Percentiles rank a stretch among this genome's conserved stretches.
These are phyloP conservation scores for Callyntrura guangdongensis DNA, from an alignment of 2,888 invertebrate species.

Conservation along the genomic window DNA sequence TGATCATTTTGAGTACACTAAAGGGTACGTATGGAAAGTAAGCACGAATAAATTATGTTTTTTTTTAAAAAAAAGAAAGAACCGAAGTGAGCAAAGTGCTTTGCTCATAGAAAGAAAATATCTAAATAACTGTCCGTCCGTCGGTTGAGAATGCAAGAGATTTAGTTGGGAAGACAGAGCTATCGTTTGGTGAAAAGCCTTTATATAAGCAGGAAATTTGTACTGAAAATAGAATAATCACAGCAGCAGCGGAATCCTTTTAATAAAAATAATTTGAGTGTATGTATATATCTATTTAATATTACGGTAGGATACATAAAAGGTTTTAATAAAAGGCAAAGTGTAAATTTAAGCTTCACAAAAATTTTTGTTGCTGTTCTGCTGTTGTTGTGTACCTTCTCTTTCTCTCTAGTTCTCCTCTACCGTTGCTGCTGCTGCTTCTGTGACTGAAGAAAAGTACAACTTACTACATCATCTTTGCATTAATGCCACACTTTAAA, in stretches of 20 bases:
- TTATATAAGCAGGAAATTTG: background rate
- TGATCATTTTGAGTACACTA: slow-evolving; percentile 29
- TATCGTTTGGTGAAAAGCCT: slow-evolving; percentile 21
- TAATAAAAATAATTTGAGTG: background rate
- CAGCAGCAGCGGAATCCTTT: background rate
- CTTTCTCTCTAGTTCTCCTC: background rate
- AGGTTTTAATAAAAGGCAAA: slow-evolving; percentile 29
- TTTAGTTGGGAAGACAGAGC: too few relatives aligned
- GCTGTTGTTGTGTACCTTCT: background rate
- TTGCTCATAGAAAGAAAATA: too few relatives aligned
- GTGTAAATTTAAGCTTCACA: slow-evolving; percentile 39
- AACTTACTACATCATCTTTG: slow-evolving; percentile 43
- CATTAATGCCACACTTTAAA: slow-evolving; percentile 66
- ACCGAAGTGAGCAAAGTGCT: too few relatives aligned
- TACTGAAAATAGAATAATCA: slow-evolving; percentile 33
- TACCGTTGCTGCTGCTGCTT: background rate
- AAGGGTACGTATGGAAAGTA: too few relatives aligned
- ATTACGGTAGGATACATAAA: background rate
- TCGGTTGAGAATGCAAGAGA: too few relatives aligned
- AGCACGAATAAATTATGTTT: too few relatives aligned
- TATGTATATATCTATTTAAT: background rate
- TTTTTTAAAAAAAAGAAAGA: too few relatives aligned
- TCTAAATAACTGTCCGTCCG: too few relatives aligned
- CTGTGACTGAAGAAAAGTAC: background rate
- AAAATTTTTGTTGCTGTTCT: background rate